A percentile compares a stretch with the other conserved stretches of the same genome.
Conservation (phyloP, 2,888 invertebrate species). For the Hypselothyrea guttata region DNA sequence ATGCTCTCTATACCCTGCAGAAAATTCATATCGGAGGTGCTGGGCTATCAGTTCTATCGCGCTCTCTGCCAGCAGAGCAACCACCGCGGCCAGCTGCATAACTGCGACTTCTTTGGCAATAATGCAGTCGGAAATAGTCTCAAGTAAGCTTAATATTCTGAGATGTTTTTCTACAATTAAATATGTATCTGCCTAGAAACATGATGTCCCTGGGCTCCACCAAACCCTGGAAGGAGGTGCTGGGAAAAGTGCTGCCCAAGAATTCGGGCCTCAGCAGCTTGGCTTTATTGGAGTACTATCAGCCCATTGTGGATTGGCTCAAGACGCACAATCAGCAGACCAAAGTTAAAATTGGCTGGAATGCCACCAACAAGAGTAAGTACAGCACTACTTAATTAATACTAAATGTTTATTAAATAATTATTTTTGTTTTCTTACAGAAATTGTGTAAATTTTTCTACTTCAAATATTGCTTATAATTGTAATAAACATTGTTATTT, state of each 20-base stretch:
- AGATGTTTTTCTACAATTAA: neutral
- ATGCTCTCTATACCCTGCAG: constrained; percentile 80
- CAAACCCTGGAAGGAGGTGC: constrained; percentile 89
- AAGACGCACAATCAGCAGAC: constrained; percentile 64
- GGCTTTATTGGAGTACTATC: constrained; percentile 90
- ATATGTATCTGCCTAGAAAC: constrained; percentile 68
- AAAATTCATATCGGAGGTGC: constrained; percentile 90
- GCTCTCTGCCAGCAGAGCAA: constrained; percentile 89
- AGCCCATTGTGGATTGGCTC: constrained; percentile 83
- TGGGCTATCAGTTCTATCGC: constrained; percentile 92
- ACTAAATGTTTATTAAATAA: neutral
- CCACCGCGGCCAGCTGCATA: constrained; percentile 88
- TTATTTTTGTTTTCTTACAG: constrained; percentile 34
- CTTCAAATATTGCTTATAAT: neutral
- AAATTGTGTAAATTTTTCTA: constrained; percentile 48
- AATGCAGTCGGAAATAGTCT: constrained; percentile 88
- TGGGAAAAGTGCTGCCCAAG: constrained; percentile 88
- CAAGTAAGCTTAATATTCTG: constrained; percentile 68
- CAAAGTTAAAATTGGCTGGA: constrained; percentile 78
- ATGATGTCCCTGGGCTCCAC: constrained; percentile 86
- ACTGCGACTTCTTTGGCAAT: constrained; percentile 92
- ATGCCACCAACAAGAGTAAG: constrained; percentile 75
- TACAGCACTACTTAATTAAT: neutral
- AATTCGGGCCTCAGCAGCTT: constrained; percentile 87
- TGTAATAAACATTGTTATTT: too few relatives aligned